Base-by-base conservation (phyloP, 2,113 vertebrate genomes). In the Chroicocephalus ridibundus region DNA sequence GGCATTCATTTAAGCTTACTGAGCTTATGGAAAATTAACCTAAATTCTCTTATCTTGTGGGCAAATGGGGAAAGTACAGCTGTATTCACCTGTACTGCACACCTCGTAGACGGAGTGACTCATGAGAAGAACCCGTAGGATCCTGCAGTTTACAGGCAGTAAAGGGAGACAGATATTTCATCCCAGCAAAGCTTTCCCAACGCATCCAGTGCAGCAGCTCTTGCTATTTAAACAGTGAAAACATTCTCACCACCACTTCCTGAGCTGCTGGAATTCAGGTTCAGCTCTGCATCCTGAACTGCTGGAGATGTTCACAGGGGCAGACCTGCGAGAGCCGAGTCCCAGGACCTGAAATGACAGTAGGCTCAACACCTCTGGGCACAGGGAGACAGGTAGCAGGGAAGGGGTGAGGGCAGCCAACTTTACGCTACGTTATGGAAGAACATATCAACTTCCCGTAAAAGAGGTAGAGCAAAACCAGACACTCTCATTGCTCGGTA, bases 281-380 rank as follows among this genome's bases (percentile, higher is more conserved):
- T 46, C 46, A 46, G 46, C 46, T 46, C 72, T 82, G 64, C 40
- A 54, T 49, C 74, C 69, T 52, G 49, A 60, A 29, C 38, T 79
- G 24, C 31, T 27, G 80, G 71, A 65, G 64, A n/a, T 5, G 5
- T 42, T 42, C 38, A 42, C 46, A 62, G 51, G 40, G 55, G 29
- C 31, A 68, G 64, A 46, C 20, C 25, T 29, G n/a, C 6, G 42
- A 29, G 31, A 44, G 7, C 6, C 0, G 0, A 44, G 58, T 38
- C 49, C 31, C 64, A 46, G 40, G 20, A 15, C 13, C 76, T 83
- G 46, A 76, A 65, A 44, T 44, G 60, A 38, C 36, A 69, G 26
- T 13, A 49, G 40, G 36, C 42, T 71, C 54, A 40, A 25, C 42
- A 49, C 5, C 9, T n/a, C 65, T n/a, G 69, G 40, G 17, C 24